Conservation (phyloP, 2,888 invertebrate species). For the Archips xylosteana region DNA sequence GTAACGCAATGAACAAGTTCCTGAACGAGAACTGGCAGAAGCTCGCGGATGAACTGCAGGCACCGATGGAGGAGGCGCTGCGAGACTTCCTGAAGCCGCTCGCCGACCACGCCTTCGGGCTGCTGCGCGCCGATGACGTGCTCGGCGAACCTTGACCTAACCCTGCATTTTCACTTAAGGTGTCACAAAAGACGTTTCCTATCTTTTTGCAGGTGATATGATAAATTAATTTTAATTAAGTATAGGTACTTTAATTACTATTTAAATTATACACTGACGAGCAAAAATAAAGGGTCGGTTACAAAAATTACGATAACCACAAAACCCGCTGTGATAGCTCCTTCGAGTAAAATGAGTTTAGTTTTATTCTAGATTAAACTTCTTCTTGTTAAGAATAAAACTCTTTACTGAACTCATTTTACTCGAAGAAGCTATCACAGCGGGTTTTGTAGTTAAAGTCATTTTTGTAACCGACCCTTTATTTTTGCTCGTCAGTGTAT, state of each 20-base stretch:
- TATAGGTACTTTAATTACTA: background rate
- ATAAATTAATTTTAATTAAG: background rate
- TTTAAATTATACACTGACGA: background rate
- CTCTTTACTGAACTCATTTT: too few relatives aligned
- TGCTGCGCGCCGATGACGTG: slow-evolving; percentile 74
- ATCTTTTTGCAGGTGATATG: background rate
- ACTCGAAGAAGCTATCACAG: too few relatives aligned
- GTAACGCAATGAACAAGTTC: slow-evolving; percentile 90
- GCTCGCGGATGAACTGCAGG: slow-evolving; percentile 89
- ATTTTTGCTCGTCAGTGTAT: too few relatives aligned
- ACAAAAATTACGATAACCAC: too few relatives aligned
- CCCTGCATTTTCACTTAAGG: background rate
- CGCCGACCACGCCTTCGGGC: slow-evolving; percentile 73
- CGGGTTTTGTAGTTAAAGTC: too few relatives aligned
- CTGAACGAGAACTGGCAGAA: slow-evolving; percentile 92
- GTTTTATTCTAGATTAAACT: too few relatives aligned
- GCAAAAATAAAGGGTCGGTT: too few relatives aligned
- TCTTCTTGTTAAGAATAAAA: too few relatives aligned
- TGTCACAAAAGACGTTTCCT: background rate
- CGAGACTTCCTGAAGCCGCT: slow-evolving; percentile 74
- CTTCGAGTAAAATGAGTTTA: too few relatives aligned
- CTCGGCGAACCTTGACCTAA: slow-evolving; percentile 45
- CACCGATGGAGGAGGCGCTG: slow-evolving; percentile 87
- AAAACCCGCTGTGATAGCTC: too few relatives aligned
- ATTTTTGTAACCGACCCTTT: too few relatives aligned